These are phyloP conservation scores for Tinea semifulvella DNA, from an alignment of 2,888 invertebrate genomes.

Conservation along the genomic window DNA sequence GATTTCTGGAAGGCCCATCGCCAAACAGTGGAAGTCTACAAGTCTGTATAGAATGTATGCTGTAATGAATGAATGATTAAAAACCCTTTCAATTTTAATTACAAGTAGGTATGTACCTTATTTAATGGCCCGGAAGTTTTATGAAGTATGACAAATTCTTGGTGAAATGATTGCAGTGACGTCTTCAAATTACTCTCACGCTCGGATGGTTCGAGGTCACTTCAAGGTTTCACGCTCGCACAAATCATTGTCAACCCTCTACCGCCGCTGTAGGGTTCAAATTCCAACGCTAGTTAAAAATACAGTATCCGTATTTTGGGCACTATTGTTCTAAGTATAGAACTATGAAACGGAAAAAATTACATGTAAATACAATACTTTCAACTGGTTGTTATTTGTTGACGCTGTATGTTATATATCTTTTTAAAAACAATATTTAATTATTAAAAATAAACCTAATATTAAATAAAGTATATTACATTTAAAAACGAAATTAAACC, in stretches of 20 bases:
- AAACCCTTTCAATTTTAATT: too few species aligned
- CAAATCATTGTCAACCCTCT: constrained; percentile 20
- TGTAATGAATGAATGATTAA: too few species aligned
- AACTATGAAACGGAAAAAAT: constrained; percentile 5
- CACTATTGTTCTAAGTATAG: constrained; percentile 2
- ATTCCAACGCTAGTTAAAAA: not conserved
- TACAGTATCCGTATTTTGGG: not conserved
- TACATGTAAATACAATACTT: not conserved
- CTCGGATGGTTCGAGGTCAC: constrained; percentile 38
- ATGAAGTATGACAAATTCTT: constrained; percentile 30
- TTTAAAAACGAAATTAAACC: too few species aligned
- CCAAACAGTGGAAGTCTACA: too few species aligned
- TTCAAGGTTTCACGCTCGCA: constrained; percentile 27
- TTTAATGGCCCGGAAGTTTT: constrained; percentile 7
- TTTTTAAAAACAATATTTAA: too few species aligned
- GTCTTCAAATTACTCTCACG: constrained; percentile 35
- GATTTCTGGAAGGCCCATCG: too few species aligned
- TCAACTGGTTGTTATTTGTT: too few species aligned
- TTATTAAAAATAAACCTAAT: too few species aligned
- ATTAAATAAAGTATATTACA: too few species aligned
- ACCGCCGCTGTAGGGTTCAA: not conserved
- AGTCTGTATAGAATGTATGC: too few species aligned
- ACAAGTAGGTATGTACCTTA: too few species aligned
- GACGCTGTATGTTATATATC: too few species aligned
- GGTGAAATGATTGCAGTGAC: constrained; percentile 41